Evolutionary conservation across 2,888 invertebrate genomes (phyloP), one percentile per base, ranked within the genome.

Genomic region (Julus scandinavius): DNA sequence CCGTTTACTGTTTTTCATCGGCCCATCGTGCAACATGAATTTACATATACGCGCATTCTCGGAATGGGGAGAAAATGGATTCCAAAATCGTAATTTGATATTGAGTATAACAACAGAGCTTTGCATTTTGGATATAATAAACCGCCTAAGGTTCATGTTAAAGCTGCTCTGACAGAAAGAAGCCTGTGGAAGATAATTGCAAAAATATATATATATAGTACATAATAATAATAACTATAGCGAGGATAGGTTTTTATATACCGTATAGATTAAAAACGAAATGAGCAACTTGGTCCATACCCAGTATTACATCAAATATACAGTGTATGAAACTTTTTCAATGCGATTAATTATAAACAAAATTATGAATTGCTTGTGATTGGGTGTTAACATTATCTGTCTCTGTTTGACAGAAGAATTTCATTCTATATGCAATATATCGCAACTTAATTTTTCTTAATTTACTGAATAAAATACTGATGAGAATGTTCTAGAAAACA

Each of bases 101-200:
- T 20, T 63, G 63, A 20, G 9, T 63, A 63, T n/a, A 63, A 63
- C 63, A 63, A 63, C n/a, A 63, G n/a, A 63, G 20, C 20, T 5
- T 20, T 20, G 63, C 20, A 63, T 63, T 20, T 20, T 20, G 3
- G 20, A 63, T 63, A n/a, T 63, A 63, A n/a, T 63, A 63, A 63
- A n/a, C 63, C 20, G 63, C 63, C 63, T 63, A 63, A 63, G 63
- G 63, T 63, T 63, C 63, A 63, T 58, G 17, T 58, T 63, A 63
- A 20, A 20, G 20, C 15, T 63, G 63, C 20, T 63, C 9, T 63
- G 58, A 63, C 20, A 20, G 54, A 17, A 63, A 63, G 63, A 63
- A 63, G 63, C 63, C 63, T 5, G n/a, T 20, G 15, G 20, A 63
- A 63, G 20, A 63, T 63, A 63, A 63, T 20, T 63, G 15, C 20